Evolutionary conservation across 1,140 invertebrate species (phyloP).

Genomic region (Micrasema minimum): DNA sequence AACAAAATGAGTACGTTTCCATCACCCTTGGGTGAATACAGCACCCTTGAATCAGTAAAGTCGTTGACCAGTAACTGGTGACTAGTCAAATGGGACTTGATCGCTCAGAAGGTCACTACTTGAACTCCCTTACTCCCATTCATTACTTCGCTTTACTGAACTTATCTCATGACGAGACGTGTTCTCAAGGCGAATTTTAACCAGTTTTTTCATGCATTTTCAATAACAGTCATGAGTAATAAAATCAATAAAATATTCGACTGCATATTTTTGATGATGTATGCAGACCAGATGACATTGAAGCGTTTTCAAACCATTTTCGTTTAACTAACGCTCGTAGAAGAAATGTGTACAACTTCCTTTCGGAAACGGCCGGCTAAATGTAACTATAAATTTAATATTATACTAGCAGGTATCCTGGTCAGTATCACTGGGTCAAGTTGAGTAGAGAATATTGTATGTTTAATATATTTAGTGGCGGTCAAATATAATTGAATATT

Average conservation of each 20-base stretch:
- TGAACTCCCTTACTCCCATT: constrained; percentile 19
- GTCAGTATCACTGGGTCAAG: constrained; percentile 27
- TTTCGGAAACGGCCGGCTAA: too few species aligned
- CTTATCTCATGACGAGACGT: constrained; percentile 12
- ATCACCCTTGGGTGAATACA: too few species aligned
- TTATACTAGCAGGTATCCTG: not conserved
- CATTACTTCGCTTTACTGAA: constrained; percentile 10
- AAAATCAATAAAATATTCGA: constrained; percentile 24
- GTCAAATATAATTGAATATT: constrained; percentile 8
- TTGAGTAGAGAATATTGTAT: not conserved
- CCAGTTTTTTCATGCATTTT: constrained; percentile 2
- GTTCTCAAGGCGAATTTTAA: constrained; percentile 14
- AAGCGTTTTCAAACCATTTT: not conserved
- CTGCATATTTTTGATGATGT: constrained; percentile 13
- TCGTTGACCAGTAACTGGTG: constrained; percentile 16
- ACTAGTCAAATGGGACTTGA: not conserved
- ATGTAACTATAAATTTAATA: not conserved
- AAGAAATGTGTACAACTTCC: too few species aligned
- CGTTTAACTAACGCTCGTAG: too few species aligned
- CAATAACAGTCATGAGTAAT: constrained; percentile 29
- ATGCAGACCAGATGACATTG: constrained; percentile 24
- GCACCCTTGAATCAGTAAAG: not conserved
- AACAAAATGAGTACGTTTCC: too few species aligned
- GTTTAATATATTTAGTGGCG: constrained; percentile 11
- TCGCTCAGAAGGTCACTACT: constrained; percentile 2